Evolutionary conservation across 2,113 vertebrate genomes (phyloP), one percentile per base, ranked within the genome.

Genomic region (Sapayoa aenigma): DNA sequence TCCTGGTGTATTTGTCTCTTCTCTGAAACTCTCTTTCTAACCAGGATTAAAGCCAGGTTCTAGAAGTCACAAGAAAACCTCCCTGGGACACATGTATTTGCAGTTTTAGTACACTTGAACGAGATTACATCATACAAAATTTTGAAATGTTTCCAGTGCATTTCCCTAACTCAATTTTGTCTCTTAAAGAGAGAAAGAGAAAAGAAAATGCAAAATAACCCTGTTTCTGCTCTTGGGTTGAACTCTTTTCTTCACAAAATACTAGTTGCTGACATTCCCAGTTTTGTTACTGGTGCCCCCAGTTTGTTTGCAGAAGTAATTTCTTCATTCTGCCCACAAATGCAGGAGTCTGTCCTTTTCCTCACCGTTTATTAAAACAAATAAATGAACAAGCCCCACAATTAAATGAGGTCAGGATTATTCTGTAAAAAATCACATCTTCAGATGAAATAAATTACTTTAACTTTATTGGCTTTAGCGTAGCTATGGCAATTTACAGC

Each of bases 401-500:
- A 58, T 90, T 87, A 94, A 87, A 93, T 82, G 93, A 89, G 69
- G 66, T 66, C 75, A 91, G 31, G 62, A 39, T 20, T 69, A 28
- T 77, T 80, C 72, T 84, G 52, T 56, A 95, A 95, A 83, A 91
- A 93, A 73, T 80, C 68, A 81, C 67, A 59, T 92, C 52, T 59
- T 80, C 66, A 41, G 75, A 73, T 88, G 39, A 83, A 86, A 93
- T 93, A 80, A 93, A 90, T 94, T 93, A 89, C 74, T 87, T 41
- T 71, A 89, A 84, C 5, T 2, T 81, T 93, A 90, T 86, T 86
- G 85, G 85, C 27, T 95, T 93, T 82, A 68, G 72, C 80, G 52
- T 52, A 84, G 47, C 56, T 63, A 25, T 68, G 53, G 73, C 80
- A 94, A 94, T 95, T 95, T 95, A 67, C 59, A 88, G 75, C 59